phyloP scores from a whole-genome alignment of 37 sponge, comb jelly and placozoan species.

The Agelas oroides region DNA sequence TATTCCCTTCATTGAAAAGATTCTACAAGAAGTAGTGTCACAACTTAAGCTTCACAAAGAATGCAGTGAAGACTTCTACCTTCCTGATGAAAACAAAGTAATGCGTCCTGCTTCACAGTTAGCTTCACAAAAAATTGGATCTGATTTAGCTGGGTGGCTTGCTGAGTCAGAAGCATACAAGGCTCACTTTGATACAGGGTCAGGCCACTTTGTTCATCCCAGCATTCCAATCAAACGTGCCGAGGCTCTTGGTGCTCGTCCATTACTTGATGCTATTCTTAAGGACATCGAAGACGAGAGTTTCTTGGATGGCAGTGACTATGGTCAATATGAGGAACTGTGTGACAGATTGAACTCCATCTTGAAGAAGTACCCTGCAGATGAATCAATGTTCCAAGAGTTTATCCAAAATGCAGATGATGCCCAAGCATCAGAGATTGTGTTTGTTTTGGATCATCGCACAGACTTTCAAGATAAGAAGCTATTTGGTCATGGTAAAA shows the following conservation, averaged over 20 bases:
- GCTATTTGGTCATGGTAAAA: conserved; percentile 31
- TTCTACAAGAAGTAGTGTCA: not conserved
- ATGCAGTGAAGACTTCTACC: conserved; percentile 15
- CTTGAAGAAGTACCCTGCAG: conserved; percentile 67
- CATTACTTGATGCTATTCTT: conserved; percentile 37
- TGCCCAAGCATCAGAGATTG: conserved; percentile 76
- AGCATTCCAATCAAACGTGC: conserved; percentile 31
- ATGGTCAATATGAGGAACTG: conserved; percentile 82
- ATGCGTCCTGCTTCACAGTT: conserved; percentile 41
- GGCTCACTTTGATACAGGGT: conserved; percentile 7
- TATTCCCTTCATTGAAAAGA: not conserved
- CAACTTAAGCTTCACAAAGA: no score
- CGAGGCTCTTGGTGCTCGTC: conserved; percentile 32
- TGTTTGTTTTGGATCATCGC: conserved; percentile 69
- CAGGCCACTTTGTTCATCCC: conserved; percentile 28
- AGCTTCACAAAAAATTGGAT: conserved; percentile 26
- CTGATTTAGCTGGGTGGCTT: conserved; percentile 10
- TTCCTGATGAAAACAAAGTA: conserved; percentile 51
- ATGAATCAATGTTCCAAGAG: conserved; percentile 75
- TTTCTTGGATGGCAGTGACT: conserved; percentile 65
- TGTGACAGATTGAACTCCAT: conserved; percentile 73
- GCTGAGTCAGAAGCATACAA: not conserved
- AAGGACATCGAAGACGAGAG: conserved; percentile 42
- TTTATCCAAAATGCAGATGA: conserved; percentile 90
- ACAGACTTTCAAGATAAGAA: conserved; percentile 7